A percentile compares a stretch with the other conserved stretches of the same genome.
phyloP scores from a whole-genome alignment of 2,797 vertebrate genomes.

The Hyperoplus immaculatus region DNA sequence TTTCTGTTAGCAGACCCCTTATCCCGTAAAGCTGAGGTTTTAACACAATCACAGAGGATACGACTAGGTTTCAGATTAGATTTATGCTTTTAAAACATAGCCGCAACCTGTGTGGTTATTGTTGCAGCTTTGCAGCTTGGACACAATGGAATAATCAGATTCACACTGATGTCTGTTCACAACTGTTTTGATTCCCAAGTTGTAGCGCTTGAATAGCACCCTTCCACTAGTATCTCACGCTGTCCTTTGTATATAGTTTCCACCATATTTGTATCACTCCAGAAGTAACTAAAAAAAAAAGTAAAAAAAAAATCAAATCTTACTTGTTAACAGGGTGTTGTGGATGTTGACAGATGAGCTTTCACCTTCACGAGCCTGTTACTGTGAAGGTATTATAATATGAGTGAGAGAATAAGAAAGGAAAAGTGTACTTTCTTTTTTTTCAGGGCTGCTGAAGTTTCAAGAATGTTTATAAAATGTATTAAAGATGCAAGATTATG shows the following conservation, averaged over 20 bases:
- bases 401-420: conserved; percentile 51
- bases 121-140: conserved; percentile 59
- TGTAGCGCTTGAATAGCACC: conserved; percentile 44
- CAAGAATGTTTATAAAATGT: conserved; percentile 86
- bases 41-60: neutral
- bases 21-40: too few species aligned
- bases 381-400: conserved; percentile 55
- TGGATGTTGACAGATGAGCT: conserved; percentile 73
- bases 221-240: conserved; percentile 60
- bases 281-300: conserved; percentile 58
- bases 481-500: conserved; percentile 76
- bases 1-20: too few species aligned
- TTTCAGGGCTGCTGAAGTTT: conserved; percentile 81
- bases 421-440: conserved; percentile 70
- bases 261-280: conserved; percentile 75
- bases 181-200: conserved; percentile 44
- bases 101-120: neutral
- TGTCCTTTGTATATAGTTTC: conserved; percentile 77
- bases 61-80: neutral
- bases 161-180: conserved; percentile 54
- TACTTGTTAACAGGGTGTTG: conserved; percentile 70
- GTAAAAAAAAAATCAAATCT: conserved; percentile 25
- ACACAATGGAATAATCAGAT: conserved; percentile 52
- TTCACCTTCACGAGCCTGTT: conserved; percentile 66
- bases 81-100: neutral